These are phyloP conservation scores for Eledona agricola DNA, from an alignment of 2,888 invertebrate species.

Conservation along the genomic window DNA sequence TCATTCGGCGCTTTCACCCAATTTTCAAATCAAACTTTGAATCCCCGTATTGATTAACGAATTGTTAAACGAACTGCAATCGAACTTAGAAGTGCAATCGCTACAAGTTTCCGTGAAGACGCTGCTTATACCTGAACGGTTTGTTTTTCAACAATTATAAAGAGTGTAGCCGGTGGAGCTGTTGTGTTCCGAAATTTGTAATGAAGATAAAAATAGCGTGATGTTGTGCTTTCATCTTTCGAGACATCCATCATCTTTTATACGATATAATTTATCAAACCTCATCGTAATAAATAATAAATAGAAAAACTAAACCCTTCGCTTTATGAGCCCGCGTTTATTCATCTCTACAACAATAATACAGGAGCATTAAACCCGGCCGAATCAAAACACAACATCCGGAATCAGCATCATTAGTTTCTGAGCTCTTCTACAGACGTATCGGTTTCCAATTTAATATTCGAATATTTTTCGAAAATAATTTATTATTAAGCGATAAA, in stretches of 20 bases:
- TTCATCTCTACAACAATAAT: slow-evolving; percentile 22
- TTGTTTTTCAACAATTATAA: too few species aligned
- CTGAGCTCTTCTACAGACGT: too few species aligned
- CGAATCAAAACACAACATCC: too few species aligned
- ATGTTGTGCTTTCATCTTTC: slow-evolving; percentile 45
- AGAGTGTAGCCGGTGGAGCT: neutral
- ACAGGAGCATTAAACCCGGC: too few species aligned
- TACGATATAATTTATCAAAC: slow-evolving; percentile 47
- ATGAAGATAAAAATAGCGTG: slow-evolving; percentile 47
- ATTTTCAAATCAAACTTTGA: slow-evolving; percentile 27
- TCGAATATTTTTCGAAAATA: too few species aligned
- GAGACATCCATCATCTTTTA: slow-evolving; percentile 45
- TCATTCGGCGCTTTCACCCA: slow-evolving; percentile 26
- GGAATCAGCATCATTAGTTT: too few species aligned
- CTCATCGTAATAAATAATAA: slow-evolving; percentile 43
- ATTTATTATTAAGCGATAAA: too few species aligned
- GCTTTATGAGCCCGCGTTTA: slow-evolving; percentile 20
- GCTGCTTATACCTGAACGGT: neutral
- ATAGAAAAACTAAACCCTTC: slow-evolving; percentile 36
- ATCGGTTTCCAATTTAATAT: too few species aligned
- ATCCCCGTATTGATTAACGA: slow-evolving; percentile 25
- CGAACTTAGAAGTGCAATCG: neutral
- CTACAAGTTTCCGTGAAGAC: neutral
- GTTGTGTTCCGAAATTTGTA: slow-evolving; percentile 29
- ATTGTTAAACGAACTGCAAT: slow-evolving; percentile 28